These are phyloP conservation scores for Daboia siamensis DNA, from an alignment of 2,113 vertebrate genomes.

Conservation along the genomic window DNA sequence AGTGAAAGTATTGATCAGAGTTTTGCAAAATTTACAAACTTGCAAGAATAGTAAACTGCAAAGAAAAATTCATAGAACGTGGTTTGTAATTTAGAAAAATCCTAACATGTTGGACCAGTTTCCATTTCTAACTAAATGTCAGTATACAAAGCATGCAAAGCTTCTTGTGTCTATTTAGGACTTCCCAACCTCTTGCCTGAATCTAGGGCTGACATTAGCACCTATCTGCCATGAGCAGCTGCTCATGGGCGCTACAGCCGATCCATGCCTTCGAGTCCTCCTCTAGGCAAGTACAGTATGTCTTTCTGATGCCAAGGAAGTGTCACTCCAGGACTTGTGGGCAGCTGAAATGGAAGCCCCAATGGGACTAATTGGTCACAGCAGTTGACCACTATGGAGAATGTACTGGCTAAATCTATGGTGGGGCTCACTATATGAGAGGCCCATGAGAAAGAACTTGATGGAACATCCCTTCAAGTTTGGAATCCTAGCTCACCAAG, in stretches of 20 bases:
- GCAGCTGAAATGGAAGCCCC: not conserved
- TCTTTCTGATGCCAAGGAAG: not conserved
- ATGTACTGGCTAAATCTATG: not conserved
- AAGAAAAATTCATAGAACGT: not conserved
- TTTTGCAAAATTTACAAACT: not conserved
- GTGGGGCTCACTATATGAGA: not conserved
- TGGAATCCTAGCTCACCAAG: not conserved
- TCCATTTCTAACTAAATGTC: not conserved
- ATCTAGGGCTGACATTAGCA: not conserved
- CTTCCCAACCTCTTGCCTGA: not conserved
- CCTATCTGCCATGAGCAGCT: not conserved
- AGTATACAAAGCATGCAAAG: not conserved
- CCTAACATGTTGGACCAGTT: not conserved
- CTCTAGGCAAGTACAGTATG: not conserved
- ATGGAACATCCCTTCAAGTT: not conserved
- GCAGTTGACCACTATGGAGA: not conserved
- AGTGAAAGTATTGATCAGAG: not conserved
- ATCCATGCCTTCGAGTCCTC: not conserved
- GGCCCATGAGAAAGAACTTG: not conserved
- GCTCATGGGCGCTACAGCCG: not conserved
- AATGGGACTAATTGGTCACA: not conserved
- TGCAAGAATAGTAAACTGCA: not conserved
- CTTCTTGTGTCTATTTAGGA: not conserved
- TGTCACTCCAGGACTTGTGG: not conserved
- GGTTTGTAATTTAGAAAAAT: not conserved